phyloP scores from a whole-genome alignment of 2,113 vertebrate genomes.

The Macquaria ambigua region DNA sequence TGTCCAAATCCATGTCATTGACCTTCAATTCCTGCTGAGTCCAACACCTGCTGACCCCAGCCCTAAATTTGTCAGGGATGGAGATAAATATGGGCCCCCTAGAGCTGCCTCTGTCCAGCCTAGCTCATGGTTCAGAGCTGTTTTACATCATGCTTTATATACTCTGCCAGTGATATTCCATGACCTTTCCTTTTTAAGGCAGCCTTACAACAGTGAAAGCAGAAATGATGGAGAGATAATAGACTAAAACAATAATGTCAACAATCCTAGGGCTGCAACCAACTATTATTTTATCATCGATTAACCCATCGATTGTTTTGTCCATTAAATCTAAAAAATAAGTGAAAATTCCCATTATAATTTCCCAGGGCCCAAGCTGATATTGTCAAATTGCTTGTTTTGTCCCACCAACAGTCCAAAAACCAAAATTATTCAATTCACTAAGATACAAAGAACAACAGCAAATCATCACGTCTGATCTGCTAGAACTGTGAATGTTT shows the following conservation, averaged over 20 bases:
- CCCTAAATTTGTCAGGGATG: slow-evolving; percentile 73
- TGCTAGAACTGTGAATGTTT: too few species aligned
- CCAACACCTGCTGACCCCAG: slow-evolving; percentile 78
- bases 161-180: slow-evolving; percentile 87
- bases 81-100: slow-evolving; percentile 78
- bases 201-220: not conserved
- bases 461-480: too few species aligned
- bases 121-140: slow-evolving; percentile 82
- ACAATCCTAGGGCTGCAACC: not conserved
- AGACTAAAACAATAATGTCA: not conserved
- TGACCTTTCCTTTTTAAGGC: slow-evolving; percentile 87
- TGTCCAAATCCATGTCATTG: slow-evolving; percentile 74
- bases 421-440: not conserved
- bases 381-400: not conserved
- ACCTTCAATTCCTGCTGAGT: slow-evolving; percentile 84
- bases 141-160: slow-evolving; percentile 91
- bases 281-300: not conserved
- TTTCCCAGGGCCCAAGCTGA: not conserved
- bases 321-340: not conserved
- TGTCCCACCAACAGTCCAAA: not conserved
- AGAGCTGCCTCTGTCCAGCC: slow-evolving; percentile 72
- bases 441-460: not conserved
- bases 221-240: not conserved
- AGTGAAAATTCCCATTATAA: not conserved
- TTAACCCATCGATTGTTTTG: not conserved